phyloP scores from a whole-genome alignment of 2,797 vertebrate genomes.

The Chrysocyon brachyurus region DNA sequence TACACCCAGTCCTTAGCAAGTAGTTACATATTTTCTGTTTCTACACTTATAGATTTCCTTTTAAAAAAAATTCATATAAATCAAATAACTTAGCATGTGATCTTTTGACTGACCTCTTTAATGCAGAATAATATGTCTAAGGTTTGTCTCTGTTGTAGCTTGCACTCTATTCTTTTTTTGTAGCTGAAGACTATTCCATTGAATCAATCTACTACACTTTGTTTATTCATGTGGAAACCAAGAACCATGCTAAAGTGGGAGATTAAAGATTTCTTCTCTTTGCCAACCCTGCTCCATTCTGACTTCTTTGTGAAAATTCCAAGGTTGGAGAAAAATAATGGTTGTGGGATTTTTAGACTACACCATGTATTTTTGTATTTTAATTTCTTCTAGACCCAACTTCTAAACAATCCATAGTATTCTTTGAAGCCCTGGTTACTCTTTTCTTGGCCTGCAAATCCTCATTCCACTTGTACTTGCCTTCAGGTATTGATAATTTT shows the following conservation, averaged over 20 bases:
- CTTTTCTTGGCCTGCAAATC: not conserved
- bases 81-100: not conserved
- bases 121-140: not conserved
- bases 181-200: not conserved
- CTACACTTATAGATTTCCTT: not conserved
- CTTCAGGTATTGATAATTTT: not conserved
- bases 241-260: not conserved
- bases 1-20: not conserved
- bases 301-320: not conserved
- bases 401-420: not conserved
- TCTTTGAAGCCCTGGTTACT: not conserved
- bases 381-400: not conserved
- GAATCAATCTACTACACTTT: not conserved
- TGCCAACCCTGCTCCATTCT: not conserved
- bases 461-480: not conserved
- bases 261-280: not conserved
- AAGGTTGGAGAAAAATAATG: not conserved
- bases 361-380: not conserved
- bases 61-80: not conserved
- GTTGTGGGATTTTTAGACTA: not conserved
- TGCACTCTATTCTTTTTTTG: not conserved
- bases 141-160: not conserved
- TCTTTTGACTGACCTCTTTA: not conserved
- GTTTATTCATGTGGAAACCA: not conserved
- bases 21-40: not conserved